Percentiles rank a stretch among this genome's conserved stretches.
These are phyloP conservation scores for Drosophila multiciliata DNA, from an alignment of 2,888 invertebrate species.

Conservation along the genomic window DNA sequence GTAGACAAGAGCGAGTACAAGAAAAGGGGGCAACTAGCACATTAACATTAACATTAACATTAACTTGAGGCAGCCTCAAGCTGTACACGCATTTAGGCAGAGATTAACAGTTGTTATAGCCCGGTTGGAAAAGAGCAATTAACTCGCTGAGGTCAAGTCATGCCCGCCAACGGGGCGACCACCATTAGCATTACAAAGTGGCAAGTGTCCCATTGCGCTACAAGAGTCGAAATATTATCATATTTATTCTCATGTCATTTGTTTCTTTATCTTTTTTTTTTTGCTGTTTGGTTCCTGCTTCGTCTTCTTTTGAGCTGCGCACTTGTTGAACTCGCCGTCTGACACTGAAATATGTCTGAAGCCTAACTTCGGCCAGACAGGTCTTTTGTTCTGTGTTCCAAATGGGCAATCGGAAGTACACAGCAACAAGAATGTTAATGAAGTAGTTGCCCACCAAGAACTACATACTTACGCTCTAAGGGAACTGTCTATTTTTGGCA, in stretches of 20 bases:
- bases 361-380: neutral
- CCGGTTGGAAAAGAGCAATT: slow-evolving; percentile 62
- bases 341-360: slow-evolving; percentile 49
- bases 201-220: slow-evolving; percentile 28
- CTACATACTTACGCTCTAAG: slow-evolving; percentile 27
- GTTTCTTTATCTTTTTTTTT: neutral
- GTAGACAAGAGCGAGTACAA: slow-evolving; percentile 37
- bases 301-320: slow-evolving; percentile 31
- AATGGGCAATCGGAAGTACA: slow-evolving; percentile 56
- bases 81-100: slow-evolving; percentile 54
- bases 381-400: slow-evolving; percentile 47
- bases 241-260: slow-evolving; percentile 49
- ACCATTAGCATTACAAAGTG: slow-evolving; percentile 49
- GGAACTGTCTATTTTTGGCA: slow-evolving; percentile 61
- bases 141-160: slow-evolving; percentile 69
- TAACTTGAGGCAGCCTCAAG: slow-evolving; percentile 31
- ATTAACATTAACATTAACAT: slow-evolving; percentile 35
- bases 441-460: slow-evolving; percentile 31
- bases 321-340: slow-evolving; percentile 36
- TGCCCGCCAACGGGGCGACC: slow-evolving; percentile 55
- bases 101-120: slow-evolving; percentile 57
- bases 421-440: slow-evolving; percentile 44
- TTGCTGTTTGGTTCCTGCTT: slow-evolving; percentile 56
- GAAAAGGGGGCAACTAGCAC: slow-evolving; percentile 37
- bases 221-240: slow-evolving; percentile 49